These are phyloP conservation scores for Pentalonia nigronervosa DNA, from an alignment of 1,140 invertebrate species.

Conservation along the genomic window DNA sequence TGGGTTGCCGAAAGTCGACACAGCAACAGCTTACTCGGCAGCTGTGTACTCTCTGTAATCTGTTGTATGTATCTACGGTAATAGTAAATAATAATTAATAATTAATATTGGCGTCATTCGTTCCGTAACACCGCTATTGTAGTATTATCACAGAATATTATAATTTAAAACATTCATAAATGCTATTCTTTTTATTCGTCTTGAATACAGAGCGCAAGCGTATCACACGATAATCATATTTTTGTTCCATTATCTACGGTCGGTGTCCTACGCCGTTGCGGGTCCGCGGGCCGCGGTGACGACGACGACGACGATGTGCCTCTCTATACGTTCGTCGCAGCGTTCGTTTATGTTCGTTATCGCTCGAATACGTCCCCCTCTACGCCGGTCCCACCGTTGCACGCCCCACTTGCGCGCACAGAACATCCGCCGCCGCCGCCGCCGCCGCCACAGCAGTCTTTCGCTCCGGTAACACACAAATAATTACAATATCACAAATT, in stretches of 20 bases:
- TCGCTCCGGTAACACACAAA: neutral
- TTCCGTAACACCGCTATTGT: neutral
- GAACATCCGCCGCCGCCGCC: neutral
- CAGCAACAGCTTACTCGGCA: no score
- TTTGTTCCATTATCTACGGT: neutral
- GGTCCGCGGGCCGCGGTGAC: neutral
- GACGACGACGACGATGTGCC: neutral
- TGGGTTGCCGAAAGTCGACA: no score
- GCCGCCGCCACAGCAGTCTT: neutral
- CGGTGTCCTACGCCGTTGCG: neutral
- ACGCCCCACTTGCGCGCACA: neutral
- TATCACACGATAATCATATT: neutral
- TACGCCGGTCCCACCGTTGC: neutral
- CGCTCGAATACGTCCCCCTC: neutral
- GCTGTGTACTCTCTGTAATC: no score
- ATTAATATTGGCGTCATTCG: no score
- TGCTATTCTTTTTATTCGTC: neutral
- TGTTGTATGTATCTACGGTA: no score
- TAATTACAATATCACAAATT: neutral
- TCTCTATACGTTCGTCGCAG: constrained; percentile 16
- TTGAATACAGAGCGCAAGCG: neutral
- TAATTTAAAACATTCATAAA: no score
- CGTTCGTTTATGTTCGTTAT: constrained; percentile 38
- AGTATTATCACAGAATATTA: no score
- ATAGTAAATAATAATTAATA: no score